A percentile compares a stretch with the other conserved stretches of the same genome.
phyloP scores from a whole-genome alignment of 1,140 invertebrate genomes.

The Cepaea nemoralis region DNA sequence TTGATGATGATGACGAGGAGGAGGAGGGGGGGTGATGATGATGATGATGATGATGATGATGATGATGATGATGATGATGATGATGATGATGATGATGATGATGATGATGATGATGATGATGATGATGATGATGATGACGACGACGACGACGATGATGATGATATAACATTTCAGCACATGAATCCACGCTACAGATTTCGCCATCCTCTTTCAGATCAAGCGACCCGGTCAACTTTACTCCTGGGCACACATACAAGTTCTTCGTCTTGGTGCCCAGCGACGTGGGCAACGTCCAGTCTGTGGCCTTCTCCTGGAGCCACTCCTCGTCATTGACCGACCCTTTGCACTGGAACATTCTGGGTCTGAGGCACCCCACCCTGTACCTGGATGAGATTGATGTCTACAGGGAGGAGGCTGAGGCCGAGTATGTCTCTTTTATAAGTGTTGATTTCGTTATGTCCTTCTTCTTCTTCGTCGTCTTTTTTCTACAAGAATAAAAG shows the following conservation, averaged over 20 bases:
- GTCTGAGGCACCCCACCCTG: conserved; percentile 3
- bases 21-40: too few species aligned
- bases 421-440: conserved; percentile 3
- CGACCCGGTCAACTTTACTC: not conserved
- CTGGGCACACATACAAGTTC: conserved; percentile 9
- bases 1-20: too few species aligned
- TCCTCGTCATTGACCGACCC: not conserved
- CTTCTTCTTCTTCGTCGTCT: not conserved
- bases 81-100: too few species aligned
- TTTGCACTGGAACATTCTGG: conserved; percentile 20
- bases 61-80: too few species aligned
- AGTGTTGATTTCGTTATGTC: not conserved
- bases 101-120: too few species aligned
- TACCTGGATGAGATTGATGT: conserved; percentile 12
- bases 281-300: conserved; percentile 7
- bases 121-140: too few species aligned
- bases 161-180: too few species aligned
- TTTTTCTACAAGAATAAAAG: too few species aligned
- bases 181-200: too few species aligned
- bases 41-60: too few species aligned
- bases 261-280: not conserved
- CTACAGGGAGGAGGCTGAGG: not conserved
- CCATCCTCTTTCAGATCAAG: not conserved
- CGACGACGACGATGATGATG: too few species aligned
- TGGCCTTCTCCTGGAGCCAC: conserved; percentile 12